These are phyloP conservation scores for Mandrillus leucophaeus DNA, from an alignment of 2,113 vertebrate genomes.

Conservation along the genomic window DNA sequence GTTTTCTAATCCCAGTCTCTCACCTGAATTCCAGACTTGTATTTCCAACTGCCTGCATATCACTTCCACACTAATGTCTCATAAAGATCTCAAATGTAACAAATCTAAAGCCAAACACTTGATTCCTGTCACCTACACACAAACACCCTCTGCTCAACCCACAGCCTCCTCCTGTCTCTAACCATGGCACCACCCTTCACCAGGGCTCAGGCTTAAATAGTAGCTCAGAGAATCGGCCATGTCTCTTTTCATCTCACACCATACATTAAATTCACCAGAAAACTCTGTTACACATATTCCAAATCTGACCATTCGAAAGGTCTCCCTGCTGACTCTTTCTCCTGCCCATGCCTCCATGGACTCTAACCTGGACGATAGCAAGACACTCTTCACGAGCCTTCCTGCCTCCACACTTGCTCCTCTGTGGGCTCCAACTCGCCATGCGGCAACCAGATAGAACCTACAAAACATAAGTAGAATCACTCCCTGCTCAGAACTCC, in stretches of 20 bases:
- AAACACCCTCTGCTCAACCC: background rate
- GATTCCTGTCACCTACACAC: background rate
- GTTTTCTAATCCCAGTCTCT: background rate
- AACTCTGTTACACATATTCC: background rate
- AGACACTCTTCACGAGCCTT: background rate
- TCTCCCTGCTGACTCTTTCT: background rate
- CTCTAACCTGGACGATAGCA: background rate
- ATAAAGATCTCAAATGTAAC: background rate
- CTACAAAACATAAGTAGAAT: background rate
- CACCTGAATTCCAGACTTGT: background rate
- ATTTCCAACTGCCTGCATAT: background rate
- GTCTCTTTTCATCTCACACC: background rate
- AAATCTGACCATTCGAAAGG: background rate
- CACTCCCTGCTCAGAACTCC: background rate
- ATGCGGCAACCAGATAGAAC: background rate
- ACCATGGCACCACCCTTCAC: no score
- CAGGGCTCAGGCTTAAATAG: background rate
- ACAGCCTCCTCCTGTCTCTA: background rate
- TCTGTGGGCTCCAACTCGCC: background rate
- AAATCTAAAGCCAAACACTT: background rate
- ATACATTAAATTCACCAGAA: background rate
- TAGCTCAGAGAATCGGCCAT: background rate
- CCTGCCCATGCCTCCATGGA: background rate
- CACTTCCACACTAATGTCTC: background rate
- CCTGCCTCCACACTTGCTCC: background rate